Evolutionary conservation across 2,113 vertebrate species (phyloP), one percentile per base, ranked within the genome.

Genomic region (Hyaena hyaena): DNA sequence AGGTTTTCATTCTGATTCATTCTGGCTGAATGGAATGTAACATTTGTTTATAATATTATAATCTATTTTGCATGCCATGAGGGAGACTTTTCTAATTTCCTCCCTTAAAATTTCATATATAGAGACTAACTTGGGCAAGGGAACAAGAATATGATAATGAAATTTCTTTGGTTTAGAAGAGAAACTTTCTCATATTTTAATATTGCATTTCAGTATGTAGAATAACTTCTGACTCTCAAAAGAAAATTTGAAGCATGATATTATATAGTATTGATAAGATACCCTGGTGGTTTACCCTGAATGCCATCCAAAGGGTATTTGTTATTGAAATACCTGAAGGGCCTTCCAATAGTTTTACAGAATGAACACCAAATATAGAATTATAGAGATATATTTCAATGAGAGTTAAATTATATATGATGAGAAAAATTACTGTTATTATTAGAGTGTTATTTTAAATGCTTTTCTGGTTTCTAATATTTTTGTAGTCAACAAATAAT

Each of bases 61-160:
- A 55, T 93, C 68, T 95, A 55, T 88, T 94, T 94, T 96, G n/a
- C 26, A 15, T 90, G 63, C 73, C 61, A 82, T 35, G 45, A 83
- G 58, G 33, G 48, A 73, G 33, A 66, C 43, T 73, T 58, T 95
- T 83, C 39, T 93, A 80, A 24, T 53, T 66, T 66, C 0, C 31
- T 43, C 11, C 31, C 7, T 85, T 88, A 19, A n/a, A 79, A 15
- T 77, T 87, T 84, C 6, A 80, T 93, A 35, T 68, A 31, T 93
- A 88, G 11, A 71, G 19, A 55, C 55, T 73, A 88, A 93, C 84
- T 24, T 80, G 31, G 28, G 31, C 24, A 90, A 73, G 31, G 81
- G 82, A 96, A 43, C 5, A 66, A 96, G 43, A 73, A 93, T n/a
- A 7, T 63, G 55, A 31, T 63, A 63, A 68, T 90, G 53, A 88